Evolutionary conservation across 2,797 vertebrate species (phyloP).

Genomic region (Oreonectes daqikongensis): DNA sequence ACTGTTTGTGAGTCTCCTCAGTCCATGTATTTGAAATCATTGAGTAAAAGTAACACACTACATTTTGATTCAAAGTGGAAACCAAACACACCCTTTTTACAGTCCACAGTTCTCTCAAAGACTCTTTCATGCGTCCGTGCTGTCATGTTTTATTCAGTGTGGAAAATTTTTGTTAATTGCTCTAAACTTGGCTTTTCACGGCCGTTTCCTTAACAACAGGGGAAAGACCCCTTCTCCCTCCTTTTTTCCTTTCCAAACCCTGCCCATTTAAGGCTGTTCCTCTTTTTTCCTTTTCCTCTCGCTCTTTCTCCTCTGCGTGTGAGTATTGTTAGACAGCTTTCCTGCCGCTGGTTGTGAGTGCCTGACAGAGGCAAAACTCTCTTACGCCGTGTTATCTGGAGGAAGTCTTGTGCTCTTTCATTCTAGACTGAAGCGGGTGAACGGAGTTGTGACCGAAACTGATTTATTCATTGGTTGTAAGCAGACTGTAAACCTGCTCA

Average conservation of each 20-base stretch:
- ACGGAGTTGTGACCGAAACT: slow-evolving; percentile 12
- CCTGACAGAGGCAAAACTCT: slow-evolving; percentile 59
- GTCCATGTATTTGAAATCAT: neutral
- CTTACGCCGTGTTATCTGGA: slow-evolving; percentile 71
- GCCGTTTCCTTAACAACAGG: slow-evolving; percentile 69
- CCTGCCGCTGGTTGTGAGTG: slow-evolving; percentile 50
- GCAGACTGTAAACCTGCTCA: slow-evolving; percentile 15
- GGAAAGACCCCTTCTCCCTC: slow-evolving; percentile 48
- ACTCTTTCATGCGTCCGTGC: slow-evolving; percentile 47
- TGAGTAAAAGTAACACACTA: slow-evolving; percentile 13
- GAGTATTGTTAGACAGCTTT: slow-evolving; percentile 54
- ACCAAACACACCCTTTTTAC: slow-evolving; percentile 16
- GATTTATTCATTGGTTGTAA: slow-evolving; percentile 19
- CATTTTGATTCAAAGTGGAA: slow-evolving; percentile 8
- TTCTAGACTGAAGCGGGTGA: slow-evolving; percentile 62
- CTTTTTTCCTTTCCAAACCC: slow-evolving; percentile 64
- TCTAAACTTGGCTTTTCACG: slow-evolving; percentile 62
- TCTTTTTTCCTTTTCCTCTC: slow-evolving; percentile 52
- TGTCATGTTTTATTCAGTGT: slow-evolving; percentile 60
- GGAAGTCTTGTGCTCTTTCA: slow-evolving; percentile 76
- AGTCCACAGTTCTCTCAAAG: slow-evolving; percentile 39
- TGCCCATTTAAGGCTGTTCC: slow-evolving; percentile 82
- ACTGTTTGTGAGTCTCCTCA: neutral
- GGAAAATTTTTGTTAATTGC: slow-evolving; percentile 72
- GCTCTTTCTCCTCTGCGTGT: slow-evolving; percentile 32